These are phyloP conservation scores for Dermolepida albohirtum DNA, from an alignment of 2,888 invertebrate species.

Conservation along the genomic window DNA sequence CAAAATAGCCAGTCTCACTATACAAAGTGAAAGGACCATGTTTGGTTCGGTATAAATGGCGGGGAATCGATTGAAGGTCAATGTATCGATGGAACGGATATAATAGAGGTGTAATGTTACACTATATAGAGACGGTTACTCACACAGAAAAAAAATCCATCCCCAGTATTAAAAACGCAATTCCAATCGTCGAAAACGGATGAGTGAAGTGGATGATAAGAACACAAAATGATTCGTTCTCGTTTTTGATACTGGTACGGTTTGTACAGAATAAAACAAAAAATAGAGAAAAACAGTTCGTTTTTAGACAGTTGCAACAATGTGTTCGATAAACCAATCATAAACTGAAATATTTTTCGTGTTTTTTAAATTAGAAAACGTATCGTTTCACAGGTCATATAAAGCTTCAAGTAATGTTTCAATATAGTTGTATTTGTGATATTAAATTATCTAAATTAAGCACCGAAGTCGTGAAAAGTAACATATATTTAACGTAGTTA, in stretches of 20 bases:
- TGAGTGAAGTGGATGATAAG: slow-evolving; percentile 20
- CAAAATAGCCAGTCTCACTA: slow-evolving; percentile 39
- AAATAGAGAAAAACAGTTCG: slow-evolving; percentile 37
- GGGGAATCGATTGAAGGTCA: slow-evolving; percentile 35
- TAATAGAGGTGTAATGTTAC: slow-evolving; percentile 37
- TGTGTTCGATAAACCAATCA: slow-evolving; percentile 22
- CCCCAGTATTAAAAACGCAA: slow-evolving; percentile 34
- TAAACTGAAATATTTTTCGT: neutral
- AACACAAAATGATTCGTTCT: slow-evolving; percentile 25
- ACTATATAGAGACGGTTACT: slow-evolving; percentile 37
- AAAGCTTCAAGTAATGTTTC: neutral
- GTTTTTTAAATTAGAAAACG: neutral
- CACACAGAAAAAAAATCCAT: slow-evolving; percentile 34
- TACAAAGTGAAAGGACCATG: slow-evolving; percentile 28
- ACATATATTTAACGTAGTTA: too few species aligned
- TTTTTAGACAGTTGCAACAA: slow-evolving; percentile 39
- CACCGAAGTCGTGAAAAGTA: too few species aligned
- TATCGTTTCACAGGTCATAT: neutral
- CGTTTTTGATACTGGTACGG: slow-evolving; percentile 31
- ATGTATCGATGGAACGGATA: slow-evolving; percentile 34
- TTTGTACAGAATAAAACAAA: neutral
- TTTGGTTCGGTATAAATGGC: slow-evolving; percentile 31
- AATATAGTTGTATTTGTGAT: too few species aligned
- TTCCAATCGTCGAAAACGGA: slow-evolving; percentile 26
- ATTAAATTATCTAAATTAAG: too few species aligned